Evolutionary conservation across 2,888 invertebrate genomes (phyloP).

Genomic region (Lamellibrachia columna): DNA sequence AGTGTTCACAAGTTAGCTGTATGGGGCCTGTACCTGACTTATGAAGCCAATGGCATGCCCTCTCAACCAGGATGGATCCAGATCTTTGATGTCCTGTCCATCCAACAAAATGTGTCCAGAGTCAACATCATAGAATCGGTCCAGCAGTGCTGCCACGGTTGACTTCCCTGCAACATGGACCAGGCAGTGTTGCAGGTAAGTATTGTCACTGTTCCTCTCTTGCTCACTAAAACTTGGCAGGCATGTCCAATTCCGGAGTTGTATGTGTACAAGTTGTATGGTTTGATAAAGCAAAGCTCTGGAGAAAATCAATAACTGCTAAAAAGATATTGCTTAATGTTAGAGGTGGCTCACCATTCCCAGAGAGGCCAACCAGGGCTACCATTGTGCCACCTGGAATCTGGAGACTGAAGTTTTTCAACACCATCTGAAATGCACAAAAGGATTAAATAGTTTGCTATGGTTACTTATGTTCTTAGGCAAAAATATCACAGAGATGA

Average conservation of each 20-base stretch:
- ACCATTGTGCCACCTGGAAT: conserved; percentile 89
- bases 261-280: too few species aligned
- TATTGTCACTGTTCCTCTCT: neutral
- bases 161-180: conserved; percentile 75
- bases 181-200: neutral
- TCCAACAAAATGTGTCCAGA: conserved; percentile 80
- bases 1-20: conserved; percentile 47
- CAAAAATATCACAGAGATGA: neutral
- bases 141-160: conserved; percentile 87
- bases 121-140: conserved; percentile 88
- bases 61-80: conserved; percentile 87
- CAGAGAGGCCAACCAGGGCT: conserved; percentile 92
- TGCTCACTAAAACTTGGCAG: neutral
- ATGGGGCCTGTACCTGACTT: conserved; percentile 79
- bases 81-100: conserved; percentile 75
- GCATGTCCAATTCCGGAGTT: neutral
- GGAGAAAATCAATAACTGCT: neutral
- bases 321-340: neutral
- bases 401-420: conserved; percentile 82
- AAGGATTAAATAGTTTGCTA: neutral
- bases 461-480: neutral
- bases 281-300: neutral
- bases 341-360: conserved; percentile 79
- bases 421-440: conserved; percentile 70
- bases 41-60: conserved; percentile 86